Conservation (phyloP, 2,113 vertebrate species). For the Cricetomys ansorgei region DNA sequence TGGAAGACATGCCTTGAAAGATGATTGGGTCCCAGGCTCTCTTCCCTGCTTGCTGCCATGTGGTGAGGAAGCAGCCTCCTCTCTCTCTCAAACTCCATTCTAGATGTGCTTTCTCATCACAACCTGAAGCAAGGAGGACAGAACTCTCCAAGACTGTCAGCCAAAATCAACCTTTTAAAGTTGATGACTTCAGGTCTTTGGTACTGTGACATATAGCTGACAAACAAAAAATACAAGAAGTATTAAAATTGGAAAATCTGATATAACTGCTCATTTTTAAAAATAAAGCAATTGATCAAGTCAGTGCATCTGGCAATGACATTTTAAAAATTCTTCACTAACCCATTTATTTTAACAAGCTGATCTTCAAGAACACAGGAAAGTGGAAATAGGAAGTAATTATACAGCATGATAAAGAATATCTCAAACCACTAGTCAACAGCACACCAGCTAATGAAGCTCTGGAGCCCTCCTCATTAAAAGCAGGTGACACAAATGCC, state of each 20-base stretch:
- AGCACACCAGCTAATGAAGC: background rate
- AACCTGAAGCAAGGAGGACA: background rate
- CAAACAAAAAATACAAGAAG: background rate
- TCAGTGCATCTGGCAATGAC: background rate
- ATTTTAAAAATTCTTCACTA: constrained; percentile 25
- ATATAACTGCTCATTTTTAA: background rate
- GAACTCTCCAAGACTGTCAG: background rate
- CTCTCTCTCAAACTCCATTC: background rate
- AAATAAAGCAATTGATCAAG: constrained; percentile 1
- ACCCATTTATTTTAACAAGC: constrained; percentile 4
- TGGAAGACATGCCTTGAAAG: background rate
- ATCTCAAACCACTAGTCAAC: background rate
- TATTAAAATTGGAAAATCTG: constrained; percentile 33
- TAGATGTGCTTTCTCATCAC: background rate
- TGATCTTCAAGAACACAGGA: background rate
- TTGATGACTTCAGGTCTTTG: background rate
- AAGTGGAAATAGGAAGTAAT: background rate
- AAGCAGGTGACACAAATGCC: background rate
- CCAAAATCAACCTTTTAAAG: background rate
- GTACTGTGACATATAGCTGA: background rate
- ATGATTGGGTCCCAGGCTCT: background rate
- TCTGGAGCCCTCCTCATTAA: background rate
- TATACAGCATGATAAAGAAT: background rate
- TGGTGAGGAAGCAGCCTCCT: background rate
- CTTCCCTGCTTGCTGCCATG: background rate